A percentile compares a stretch with the other conserved stretches of the same genome.
phyloP scores from a whole-genome alignment of 2,888 invertebrate genomes.

The Spodoptera exigua region DNA sequence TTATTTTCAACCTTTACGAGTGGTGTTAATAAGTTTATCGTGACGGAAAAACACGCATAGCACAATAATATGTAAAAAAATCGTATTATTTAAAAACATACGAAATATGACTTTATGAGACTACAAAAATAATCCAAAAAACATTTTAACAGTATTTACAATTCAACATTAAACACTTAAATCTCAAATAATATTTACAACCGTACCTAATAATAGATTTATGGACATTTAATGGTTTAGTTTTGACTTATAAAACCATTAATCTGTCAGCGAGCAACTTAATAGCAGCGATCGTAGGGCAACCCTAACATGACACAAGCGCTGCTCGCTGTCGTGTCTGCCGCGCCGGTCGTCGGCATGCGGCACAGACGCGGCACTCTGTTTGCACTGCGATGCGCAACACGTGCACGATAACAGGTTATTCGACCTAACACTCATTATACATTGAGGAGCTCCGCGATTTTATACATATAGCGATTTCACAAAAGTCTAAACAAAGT shows the following conservation, averaged over 20 bases:
- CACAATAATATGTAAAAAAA: background rate
- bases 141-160: no score
- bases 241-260: slow-evolving; percentile 2
- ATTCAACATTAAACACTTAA: no score
- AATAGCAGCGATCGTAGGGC: background rate
- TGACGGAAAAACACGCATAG: background rate
- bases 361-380: slow-evolving; percentile 57
- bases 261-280: background rate
- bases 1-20: no score
- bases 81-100: no score
- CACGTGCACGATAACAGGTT: slow-evolving; percentile 85
- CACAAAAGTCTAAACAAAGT: no score
- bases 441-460: slow-evolving; percentile 49
- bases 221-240: background rate
- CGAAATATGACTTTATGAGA: no score
- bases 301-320: slow-evolving; percentile 23
- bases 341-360: slow-evolving; percentile 43
- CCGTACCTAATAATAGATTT: background rate
- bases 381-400: slow-evolving; percentile 69
- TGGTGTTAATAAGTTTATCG: no score
- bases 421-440: slow-evolving; percentile 67
- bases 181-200: background rate
- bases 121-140: no score
- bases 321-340: slow-evolving; percentile 36
- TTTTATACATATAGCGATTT: slow-evolving; percentile 31